These are phyloP conservation scores for Hapalemur alaotrensis DNA, from an alignment of 2,797 vertebrate species.

Conservation along the genomic window DNA sequence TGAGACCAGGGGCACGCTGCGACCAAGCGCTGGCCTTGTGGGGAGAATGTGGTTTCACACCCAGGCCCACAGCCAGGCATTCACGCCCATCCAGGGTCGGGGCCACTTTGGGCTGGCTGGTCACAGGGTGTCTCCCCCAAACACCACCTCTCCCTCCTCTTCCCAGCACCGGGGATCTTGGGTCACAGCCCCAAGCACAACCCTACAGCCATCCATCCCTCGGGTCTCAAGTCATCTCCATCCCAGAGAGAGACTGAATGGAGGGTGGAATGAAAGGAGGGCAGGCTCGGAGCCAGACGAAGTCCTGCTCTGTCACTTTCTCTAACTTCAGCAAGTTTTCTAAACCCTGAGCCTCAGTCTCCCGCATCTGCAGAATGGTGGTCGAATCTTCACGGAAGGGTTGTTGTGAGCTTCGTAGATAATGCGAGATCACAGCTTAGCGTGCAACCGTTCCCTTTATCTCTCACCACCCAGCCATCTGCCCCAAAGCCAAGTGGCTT, in stretches of 20 bases:
- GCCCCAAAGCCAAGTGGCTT: neutral
- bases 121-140: neutral
- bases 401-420: neutral
- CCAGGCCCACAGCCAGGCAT: slow-evolving; percentile 63
- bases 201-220: neutral
- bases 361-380: neutral
- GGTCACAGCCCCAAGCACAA: neutral
- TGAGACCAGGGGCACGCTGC: slow-evolving; percentile 76
- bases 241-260: neutral
- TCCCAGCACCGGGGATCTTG: neutral
- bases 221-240: neutral
- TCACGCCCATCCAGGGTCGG: slow-evolving; percentile 47
- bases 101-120: slow-evolving; percentile 48
- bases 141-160: neutral
- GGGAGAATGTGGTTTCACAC: slow-evolving; percentile 66
- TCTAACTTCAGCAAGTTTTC: neutral
- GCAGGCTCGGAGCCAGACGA: neutral
- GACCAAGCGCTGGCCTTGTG: slow-evolving; percentile 66
- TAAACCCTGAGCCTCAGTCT: neutral
- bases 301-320: neutral
- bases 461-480: neutral
- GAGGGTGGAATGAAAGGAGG: neutral
- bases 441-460: rapidly evolving
- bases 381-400: neutral
- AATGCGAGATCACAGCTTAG: neutral